Base-by-base conservation (phyloP, 2,113 vertebrate species). In the Phasianus colchicus region DNA sequence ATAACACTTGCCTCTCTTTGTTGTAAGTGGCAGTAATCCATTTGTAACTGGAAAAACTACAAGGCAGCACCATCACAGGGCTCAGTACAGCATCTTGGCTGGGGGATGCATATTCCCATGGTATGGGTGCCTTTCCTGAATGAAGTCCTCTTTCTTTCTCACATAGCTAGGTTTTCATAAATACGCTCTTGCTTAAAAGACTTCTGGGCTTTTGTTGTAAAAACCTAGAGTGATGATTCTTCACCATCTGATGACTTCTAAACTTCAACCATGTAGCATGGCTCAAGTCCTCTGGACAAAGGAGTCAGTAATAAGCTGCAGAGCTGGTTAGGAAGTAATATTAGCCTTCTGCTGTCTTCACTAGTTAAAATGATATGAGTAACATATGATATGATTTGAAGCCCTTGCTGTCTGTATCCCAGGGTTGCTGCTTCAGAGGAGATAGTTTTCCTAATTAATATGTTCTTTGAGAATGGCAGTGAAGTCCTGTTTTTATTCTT, bases 271-370 rank as follows among this genome's bases (percentile, higher is more conserved):
- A 43, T 24, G 17, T 38, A 78, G 63, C 1, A 1, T 32, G 73
- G 70, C 34, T 47, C 22, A 76, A 70, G 64, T 52, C 58, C 85
- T 76, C 22, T 0, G 29, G 58, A 55, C 38, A 21, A 82, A 73
- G 78, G 79, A 45, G 38, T 88, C 60, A 73, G 55, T 89, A 93
- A 89, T 66, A 85, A 76, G 40, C 45, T 76, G 63, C 89, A 87
- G 77, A 76, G 72, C 42, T 76, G 40, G n/a, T 82, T 87, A 71
- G 85, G 58, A 85, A 93, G 82, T 74, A 94, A 84, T 71, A 36
- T 84, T 47, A 91, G 73, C 69, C 76, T 90, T 92, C 89, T 94
- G 83, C 74, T 92, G 80, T 94, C 95, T 89, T 93, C 57, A 24
- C 30, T 73, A 64, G 30, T 93, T 94, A 93, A 55, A 25, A 12